A percentile compares a stretch with the other conserved stretches of the same genome.
phyloP scores from a whole-genome alignment of 2,888 invertebrate species.

The Pemphredon lugubris region DNA sequence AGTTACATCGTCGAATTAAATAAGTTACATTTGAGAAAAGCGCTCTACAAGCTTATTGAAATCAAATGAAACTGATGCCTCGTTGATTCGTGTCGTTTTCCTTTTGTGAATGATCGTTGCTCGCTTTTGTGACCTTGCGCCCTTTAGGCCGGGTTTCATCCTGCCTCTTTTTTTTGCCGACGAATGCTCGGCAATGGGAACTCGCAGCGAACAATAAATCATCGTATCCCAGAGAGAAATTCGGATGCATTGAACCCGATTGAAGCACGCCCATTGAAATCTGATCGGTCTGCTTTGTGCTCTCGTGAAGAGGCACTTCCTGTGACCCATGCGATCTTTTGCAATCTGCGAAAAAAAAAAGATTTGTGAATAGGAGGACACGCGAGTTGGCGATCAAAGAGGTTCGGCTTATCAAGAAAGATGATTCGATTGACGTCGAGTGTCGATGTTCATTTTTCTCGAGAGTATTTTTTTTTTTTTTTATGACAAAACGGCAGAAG shows the following conservation, averaged over 20 bases:
- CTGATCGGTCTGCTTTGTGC: conserved; percentile 60
- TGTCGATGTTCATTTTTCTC: no score
- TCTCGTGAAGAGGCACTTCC: conserved; percentile 12
- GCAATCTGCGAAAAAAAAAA: conserved; percentile 20
- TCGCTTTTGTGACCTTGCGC: conserved; percentile 29
- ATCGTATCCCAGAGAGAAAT: conserved; percentile 44
- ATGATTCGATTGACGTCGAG: background rate
- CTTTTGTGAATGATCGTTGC: conserved; percentile 4
- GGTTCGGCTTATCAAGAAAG: background rate
- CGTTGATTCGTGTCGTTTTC: background rate
- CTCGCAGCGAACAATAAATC: conserved; percentile 45
- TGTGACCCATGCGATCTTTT: conserved; percentile 37
- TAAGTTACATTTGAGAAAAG: no score
- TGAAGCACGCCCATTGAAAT: conserved; percentile 67
- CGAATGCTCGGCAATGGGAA: conserved; percentile 27
- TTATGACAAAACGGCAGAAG: no score
- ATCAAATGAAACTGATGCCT: background rate
- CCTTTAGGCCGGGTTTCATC: background rate
- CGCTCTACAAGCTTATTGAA: background rate
- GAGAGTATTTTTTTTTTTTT: no score
- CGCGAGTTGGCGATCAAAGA: conserved; percentile 14
- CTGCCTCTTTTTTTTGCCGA: no score
- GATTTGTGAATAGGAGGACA: conserved; percentile 7
- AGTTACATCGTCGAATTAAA: no score
- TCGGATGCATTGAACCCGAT: conserved; percentile 65